Percentiles rank a stretch among this genome's conserved stretches.
These are phyloP conservation scores for Chelonia mydas DNA, from an alignment of 2,797 vertebrate genomes.

Conservation along the genomic window DNA sequence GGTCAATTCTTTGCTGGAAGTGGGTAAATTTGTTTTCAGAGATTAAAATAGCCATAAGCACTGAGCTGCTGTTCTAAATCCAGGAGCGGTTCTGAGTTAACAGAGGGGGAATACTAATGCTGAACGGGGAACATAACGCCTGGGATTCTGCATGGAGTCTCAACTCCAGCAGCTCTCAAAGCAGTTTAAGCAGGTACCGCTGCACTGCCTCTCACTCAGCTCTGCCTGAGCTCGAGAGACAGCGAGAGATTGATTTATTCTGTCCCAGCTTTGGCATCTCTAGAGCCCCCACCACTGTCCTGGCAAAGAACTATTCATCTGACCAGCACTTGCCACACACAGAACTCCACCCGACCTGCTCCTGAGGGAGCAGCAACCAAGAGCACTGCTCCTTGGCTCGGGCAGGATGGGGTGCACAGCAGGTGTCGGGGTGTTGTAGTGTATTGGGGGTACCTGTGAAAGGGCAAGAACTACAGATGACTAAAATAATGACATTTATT, in stretches of 20 bases:
- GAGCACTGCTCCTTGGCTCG: fast-evolving
- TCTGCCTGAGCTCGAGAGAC: neutral
- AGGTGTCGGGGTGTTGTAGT: neutral
- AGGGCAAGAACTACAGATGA: neutral
- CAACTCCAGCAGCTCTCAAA: neutral
- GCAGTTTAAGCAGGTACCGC: neutral
- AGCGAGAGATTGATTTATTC: constrained; percentile 55
- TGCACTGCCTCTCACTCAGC: neutral
- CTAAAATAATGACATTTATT: too few relatives aligned
- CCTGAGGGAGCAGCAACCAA: neutral
- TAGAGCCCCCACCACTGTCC: neutral
- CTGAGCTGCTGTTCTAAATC: neutral
- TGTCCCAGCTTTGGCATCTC: constrained; percentile 10
- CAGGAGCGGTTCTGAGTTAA: neutral
- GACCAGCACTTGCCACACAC: neutral
- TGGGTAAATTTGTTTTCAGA: neutral
- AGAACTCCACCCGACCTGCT: neutral
- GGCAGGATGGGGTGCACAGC: neutral
- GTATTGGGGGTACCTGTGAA: neutral
- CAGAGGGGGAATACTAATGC: neutral
- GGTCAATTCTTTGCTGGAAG: neutral
- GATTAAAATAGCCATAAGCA: neutral
- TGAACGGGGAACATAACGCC: neutral
- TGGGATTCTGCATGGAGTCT: neutral
- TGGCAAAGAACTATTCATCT: neutral